Percentiles rank a stretch among this genome's conserved stretches.
These are phyloP conservation scores for Danio aesculapii DNA, from an alignment of 2,797 vertebrate species.

Conservation along the genomic window DNA sequence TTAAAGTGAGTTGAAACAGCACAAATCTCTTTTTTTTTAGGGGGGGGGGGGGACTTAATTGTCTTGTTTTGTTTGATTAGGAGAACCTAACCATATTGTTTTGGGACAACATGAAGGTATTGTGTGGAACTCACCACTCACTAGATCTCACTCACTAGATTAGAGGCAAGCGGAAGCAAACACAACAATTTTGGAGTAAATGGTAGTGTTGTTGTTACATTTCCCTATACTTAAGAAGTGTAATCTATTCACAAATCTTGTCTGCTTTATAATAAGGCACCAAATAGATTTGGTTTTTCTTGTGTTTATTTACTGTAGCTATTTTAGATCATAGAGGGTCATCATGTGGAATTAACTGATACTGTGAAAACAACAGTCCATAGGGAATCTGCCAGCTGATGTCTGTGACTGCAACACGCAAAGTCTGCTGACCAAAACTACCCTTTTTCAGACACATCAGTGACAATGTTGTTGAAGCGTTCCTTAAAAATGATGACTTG, in stretches of 20 bases:
- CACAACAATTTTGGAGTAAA: too few relatives aligned
- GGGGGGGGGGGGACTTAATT: too few relatives aligned
- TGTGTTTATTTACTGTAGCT: neutral
- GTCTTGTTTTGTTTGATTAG: too few relatives aligned
- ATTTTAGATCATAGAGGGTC: neutral
- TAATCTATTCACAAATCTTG: neutral
- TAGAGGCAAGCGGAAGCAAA: too few relatives aligned
- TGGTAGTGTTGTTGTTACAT: too few relatives aligned
- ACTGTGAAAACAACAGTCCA: neutral
- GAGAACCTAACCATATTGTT: too few relatives aligned
- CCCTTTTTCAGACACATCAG: slow-evolving; percentile 80
- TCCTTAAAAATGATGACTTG: slow-evolving; percentile 82
- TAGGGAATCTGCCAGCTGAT: slow-evolving; percentile 50
- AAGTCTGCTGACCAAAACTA: slow-evolving; percentile 70
- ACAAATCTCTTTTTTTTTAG: too few relatives aligned
- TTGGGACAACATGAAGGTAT: too few relatives aligned
- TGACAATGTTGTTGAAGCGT: slow-evolving; percentile 82
- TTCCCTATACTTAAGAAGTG: too few relatives aligned
- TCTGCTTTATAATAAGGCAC: neutral
- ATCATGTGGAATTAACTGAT: neutral
- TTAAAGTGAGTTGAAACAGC: too few relatives aligned
- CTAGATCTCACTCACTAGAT: too few relatives aligned
- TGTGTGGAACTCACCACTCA: too few relatives aligned
- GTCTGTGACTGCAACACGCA: slow-evolving; percentile 53
- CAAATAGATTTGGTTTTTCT: neutral